Evolutionary conservation across 2,888 invertebrate genomes (phyloP).

Genomic region (Cheiracanthium punctorium): DNA sequence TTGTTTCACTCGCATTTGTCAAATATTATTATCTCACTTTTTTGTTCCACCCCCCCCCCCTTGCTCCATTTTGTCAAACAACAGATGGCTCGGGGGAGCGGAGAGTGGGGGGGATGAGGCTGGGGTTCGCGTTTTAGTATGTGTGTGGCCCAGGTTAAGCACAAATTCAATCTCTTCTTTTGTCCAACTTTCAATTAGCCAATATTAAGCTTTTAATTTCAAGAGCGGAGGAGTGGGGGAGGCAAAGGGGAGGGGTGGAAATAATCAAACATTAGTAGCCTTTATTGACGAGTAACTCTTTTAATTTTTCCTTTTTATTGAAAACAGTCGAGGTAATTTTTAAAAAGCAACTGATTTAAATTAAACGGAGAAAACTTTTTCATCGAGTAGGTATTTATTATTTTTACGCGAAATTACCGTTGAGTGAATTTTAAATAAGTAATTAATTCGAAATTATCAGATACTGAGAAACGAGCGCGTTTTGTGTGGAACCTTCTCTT

Average conservation of each 20-base stretch:
- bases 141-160: not conserved
- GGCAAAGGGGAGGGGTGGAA: not conserved
- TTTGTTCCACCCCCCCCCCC: not conserved
- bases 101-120: too few relatives aligned
- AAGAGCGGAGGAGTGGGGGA: too few relatives aligned
- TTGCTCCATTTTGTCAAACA: not conserved
- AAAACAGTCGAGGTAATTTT: not conserved
- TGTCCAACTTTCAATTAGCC: slow-evolving; percentile 16
- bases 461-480: not conserved
- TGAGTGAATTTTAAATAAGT: slow-evolving; percentile 10
- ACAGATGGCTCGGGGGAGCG: too few relatives aligned
- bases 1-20: slow-evolving; percentile 20
- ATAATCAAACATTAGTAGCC: slow-evolving; percentile 15
- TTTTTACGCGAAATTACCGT: not conserved
- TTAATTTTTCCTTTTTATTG: not conserved
- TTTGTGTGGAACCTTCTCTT: too few relatives aligned
- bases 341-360: not conserved
- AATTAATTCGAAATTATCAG: slow-evolving; percentile 1
- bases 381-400: not conserved
- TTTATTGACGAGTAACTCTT: not conserved
- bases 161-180: slow-evolving; percentile 11
- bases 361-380: not conserved
- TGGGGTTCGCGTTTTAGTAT: not conserved
- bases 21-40: slow-evolving; percentile 8
- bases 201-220: slow-evolving; percentile 29